Conservation (phyloP, 2,113 vertebrate species). For the Eptatretus burgeri region DNA sequence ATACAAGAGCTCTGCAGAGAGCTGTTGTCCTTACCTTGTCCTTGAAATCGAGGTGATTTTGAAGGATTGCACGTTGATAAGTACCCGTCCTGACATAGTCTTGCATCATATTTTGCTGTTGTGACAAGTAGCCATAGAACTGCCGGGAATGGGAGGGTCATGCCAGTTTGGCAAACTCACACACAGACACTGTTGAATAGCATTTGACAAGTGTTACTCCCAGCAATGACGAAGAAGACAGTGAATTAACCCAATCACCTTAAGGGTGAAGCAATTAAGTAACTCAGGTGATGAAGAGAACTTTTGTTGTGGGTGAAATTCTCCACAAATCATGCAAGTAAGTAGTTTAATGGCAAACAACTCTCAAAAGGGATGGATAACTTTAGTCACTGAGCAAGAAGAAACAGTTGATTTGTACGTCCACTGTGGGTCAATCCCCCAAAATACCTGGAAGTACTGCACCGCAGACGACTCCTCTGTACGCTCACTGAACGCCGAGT, state of each 20-base stretch:
- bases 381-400: neutral
- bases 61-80: slow-evolving; percentile 72
- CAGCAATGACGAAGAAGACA: too few species aligned
- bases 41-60: slow-evolving; percentile 84
- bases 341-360: too few species aligned
- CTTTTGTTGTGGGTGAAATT: neutral
- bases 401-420: neutral
- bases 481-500: slow-evolving; percentile 58
- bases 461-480: slow-evolving; percentile 84
- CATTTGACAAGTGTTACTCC: too few species aligned
- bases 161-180: too few species aligned
- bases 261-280: neutral
- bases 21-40: slow-evolving; percentile 54
- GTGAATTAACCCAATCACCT: too few species aligned
- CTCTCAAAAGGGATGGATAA: neutral
- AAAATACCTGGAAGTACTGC: slow-evolving; percentile 71
- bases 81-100: slow-evolving; percentile 85
- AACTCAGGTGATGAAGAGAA: too few species aligned
- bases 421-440: neutral
- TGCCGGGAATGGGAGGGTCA: slow-evolving; percentile 13
- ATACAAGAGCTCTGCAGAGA: too few species aligned
- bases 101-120: slow-evolving; percentile 99
- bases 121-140: slow-evolving; percentile 96
- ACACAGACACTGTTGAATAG: too few species aligned
- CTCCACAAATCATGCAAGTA: neutral